These are phyloP conservation scores for Trachelus troglodyta DNA, from an alignment of 2,888 invertebrate genomes.

Conservation along the genomic window DNA sequence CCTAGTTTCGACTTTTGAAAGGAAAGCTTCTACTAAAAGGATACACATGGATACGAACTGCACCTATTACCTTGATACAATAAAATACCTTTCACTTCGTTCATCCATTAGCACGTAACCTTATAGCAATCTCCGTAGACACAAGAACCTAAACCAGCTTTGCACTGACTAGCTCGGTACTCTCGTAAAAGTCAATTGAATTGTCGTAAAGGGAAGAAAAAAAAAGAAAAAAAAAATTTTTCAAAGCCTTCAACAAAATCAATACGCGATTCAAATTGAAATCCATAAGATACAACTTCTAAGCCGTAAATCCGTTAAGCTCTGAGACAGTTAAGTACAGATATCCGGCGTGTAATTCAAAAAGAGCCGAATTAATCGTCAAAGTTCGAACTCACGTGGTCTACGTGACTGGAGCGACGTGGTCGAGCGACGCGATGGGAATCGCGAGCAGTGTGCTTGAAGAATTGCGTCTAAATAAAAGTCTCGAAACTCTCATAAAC, in stretches of 20 bases:
- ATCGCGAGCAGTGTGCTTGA: neutral
- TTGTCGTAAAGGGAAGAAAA: neutral
- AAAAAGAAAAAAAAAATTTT: neutral
- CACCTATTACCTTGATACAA: neutral
- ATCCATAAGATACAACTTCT: neutral
- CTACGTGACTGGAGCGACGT: too few species aligned
- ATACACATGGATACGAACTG: neutral
- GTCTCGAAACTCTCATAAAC: neutral
- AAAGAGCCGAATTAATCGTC: neutral
- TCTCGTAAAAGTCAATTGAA: neutral
- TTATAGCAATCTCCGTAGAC: neutral
- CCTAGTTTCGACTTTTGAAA: neutral
- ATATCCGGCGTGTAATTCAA: neutral
- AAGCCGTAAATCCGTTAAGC: neutral
- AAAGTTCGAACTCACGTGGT: too few species aligned
- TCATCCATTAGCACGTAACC: neutral
- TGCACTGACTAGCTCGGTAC: neutral
- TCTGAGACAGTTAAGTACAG: neutral
- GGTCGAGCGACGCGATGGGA: neutral
- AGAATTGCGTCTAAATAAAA: neutral
- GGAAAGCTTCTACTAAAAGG: neutral
- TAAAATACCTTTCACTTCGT: neutral
- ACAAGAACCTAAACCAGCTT: neutral
- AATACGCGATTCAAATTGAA: neutral
- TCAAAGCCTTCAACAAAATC: neutral